These are phyloP conservation scores for Gymnocephalus cernua DNA, from an alignment of 2,113 vertebrate species.

Conservation along the genomic window DNA sequence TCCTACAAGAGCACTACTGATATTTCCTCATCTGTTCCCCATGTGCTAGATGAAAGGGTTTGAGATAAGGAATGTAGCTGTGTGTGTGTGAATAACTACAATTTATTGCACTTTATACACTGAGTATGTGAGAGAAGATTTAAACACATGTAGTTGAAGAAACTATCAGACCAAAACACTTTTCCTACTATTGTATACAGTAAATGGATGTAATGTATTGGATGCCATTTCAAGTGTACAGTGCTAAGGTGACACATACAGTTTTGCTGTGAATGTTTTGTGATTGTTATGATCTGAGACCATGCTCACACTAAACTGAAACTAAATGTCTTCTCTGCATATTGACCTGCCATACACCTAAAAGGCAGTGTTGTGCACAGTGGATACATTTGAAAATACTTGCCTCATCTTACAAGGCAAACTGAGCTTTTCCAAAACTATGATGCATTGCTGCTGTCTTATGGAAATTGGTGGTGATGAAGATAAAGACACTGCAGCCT, in stretches of 20 bases:
- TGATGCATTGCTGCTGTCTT: neutral
- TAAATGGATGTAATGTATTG: neutral
- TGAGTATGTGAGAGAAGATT: neutral
- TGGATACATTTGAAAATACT: neutral
- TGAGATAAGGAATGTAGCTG: constrained; percentile 36
- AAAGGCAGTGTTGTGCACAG: neutral
- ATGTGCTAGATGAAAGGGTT: constrained; percentile 48
- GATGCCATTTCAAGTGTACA: neutral
- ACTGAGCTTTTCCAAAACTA: neutral
- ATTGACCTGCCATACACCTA: neutral
- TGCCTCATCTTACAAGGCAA: neutral
- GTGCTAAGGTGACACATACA: neutral
- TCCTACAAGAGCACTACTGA: neutral
- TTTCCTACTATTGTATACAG: neutral
- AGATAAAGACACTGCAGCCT: neutral
- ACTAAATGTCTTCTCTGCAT: neutral
- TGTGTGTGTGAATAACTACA: constrained; percentile 6
- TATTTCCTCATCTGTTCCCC: constrained; percentile 21
- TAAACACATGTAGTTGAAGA: neutral
- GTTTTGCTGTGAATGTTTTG: constrained; percentile 5
- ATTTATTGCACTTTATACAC: constrained; percentile 7
- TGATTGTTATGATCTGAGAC: neutral
- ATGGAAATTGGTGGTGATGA: neutral
- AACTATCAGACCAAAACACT: neutral
- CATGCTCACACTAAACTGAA: neutral